Base-by-base conservation (phyloP, 2,797 vertebrate genomes). In the Pelobates cultripes region DNA sequence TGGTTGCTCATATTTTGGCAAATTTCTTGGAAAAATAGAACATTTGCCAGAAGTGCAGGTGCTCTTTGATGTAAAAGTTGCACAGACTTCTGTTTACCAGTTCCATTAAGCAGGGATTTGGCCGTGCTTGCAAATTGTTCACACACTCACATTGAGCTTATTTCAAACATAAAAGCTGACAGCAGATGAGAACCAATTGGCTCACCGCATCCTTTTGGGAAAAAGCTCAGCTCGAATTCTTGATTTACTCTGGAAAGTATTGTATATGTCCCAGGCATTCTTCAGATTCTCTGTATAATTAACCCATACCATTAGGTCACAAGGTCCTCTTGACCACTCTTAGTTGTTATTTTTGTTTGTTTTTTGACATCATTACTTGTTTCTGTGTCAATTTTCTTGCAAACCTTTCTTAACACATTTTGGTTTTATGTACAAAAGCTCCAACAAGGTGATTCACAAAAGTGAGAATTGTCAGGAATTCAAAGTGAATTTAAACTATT, bases 61-160 rank as follows among this genome's bases (percentile, higher is more conserved):
- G 68, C 42, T 70, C 43, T 70, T 70, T 45, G 68, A 70, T 70
- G 68, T 43, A 45, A 43, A 45, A 44, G 7, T 70, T 70, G 68
- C 4, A 44, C 2, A 44, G 43, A n/a, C 43, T 44, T 43, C 4
- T 45, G 43, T n/a, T 70, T 70, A 43, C 43, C 17, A n/a, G 61
- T 64, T 28, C 7, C 61, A 64, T 4, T 64, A 40, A 64, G 61
- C 61, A 7, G 5, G 61, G 61, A 64, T 64, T 64, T 64, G 61
- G n/a, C 61, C 5, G n/a, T 28, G 7, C 40, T 28, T 17, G 7
- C 10, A 7, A 64, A 40, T 28, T 64, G 28, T 64, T 64, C 61
- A 28, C 57, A 61, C 57, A 61, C n/a, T 28, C 61, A 40, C 17
- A 64, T 4, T 57, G 61, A 28, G 4, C 61, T 64, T 4, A 60